Evolutionary conservation across 2,888 invertebrate species (phyloP).

Genomic region (Drosophila pseudotakahashii): DNA sequence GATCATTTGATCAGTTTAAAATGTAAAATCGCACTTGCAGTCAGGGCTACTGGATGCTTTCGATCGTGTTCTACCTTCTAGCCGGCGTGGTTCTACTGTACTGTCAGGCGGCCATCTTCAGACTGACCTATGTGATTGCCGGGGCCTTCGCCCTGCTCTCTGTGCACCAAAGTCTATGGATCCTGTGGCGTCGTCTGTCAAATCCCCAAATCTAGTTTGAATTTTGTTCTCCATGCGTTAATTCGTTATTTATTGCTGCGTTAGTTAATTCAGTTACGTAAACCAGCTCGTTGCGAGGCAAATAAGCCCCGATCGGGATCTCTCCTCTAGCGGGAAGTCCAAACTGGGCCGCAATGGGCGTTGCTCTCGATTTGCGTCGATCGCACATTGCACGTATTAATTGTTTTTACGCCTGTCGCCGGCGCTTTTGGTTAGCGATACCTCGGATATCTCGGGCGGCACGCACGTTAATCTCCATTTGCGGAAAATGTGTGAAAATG

Average conservation of each 20-base stretch:
- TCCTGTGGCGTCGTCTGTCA: constrained; percentile 29
- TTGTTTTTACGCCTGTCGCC: constrained; percentile 43
- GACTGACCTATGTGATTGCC: constrained; percentile 87
- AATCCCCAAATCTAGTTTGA: neutral
- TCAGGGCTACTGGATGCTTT: constrained; percentile 60
- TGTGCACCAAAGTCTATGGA: constrained; percentile 51
- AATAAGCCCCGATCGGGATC: constrained; percentile 22
- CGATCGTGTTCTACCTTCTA: constrained; percentile 85
- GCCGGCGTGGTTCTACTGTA: constrained; percentile 86
- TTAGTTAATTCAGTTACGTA: constrained; percentile 23
- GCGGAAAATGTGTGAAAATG: constrained; percentile 62
- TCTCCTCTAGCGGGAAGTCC: constrained; percentile 65
- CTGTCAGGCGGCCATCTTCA: constrained; percentile 87
- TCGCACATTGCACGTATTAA: constrained; percentile 37
- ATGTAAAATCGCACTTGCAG: constrained; percentile 33
- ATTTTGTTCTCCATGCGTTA: constrained; percentile 8
- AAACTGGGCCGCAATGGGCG: constrained; percentile 55
- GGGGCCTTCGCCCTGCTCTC: constrained; percentile 57
- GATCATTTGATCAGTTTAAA: neutral
- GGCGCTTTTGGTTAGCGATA: constrained; percentile 22
- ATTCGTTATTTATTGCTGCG: constrained; percentile 22
- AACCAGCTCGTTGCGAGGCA: neutral
- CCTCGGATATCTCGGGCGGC: constrained; percentile 15
- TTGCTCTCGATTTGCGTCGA: constrained; percentile 12
- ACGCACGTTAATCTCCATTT: constrained; percentile 47